Evolutionary conservation across 2,888 invertebrate species (phyloP), one percentile per base, ranked within the genome.

Genomic region (Trilocha varians): DNA sequence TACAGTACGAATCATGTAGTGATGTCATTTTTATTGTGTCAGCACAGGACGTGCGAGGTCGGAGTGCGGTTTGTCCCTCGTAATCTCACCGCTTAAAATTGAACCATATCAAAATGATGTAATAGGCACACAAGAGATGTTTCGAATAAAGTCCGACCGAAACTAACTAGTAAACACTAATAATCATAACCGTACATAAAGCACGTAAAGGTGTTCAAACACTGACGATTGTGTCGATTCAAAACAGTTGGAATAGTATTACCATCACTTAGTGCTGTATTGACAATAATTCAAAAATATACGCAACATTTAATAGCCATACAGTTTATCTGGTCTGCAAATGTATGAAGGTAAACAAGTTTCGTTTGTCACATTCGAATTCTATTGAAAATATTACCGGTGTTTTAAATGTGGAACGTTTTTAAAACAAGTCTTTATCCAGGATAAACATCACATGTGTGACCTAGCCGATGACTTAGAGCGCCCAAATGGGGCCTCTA

Each of bases 11-110:
- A 25, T 25, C 25, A 11, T 11, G 59, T 57, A 58, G 66, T 80
- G 82, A 82, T 80, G 78, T 82, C 79, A 82, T 69, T 64, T 62
- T 66, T 65, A 25, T 25, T 68, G 59, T 69, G 71, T 62, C 65
- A 70, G 68, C 71, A 70, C 59, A 50, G 47, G 50, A 68, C 55
- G 70, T 63, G 62, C 72, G 69, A 77, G 78, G 78, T 62, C 77
- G 59, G 51, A 59, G 61, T 62, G 67, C 64, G 69, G 65, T 51
- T 57, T 52, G 46, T 44, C 53, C 43, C 57, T 66, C 73, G 70
- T 80, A 72, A 79, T 78, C 80, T 72, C 69, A 55, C 64, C 64
- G 67, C 70, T 57, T 52, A 55, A 53, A 53, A 55, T 57, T 52
- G 53, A 54, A 54, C 57, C 52, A 53, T 52, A 49, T 35, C 45